Percentiles rank a stretch among this genome's conserved stretches.
Evolutionary conservation across 1,140 invertebrate species (phyloP).

Genomic region (Bombus sylvicola): DNA sequence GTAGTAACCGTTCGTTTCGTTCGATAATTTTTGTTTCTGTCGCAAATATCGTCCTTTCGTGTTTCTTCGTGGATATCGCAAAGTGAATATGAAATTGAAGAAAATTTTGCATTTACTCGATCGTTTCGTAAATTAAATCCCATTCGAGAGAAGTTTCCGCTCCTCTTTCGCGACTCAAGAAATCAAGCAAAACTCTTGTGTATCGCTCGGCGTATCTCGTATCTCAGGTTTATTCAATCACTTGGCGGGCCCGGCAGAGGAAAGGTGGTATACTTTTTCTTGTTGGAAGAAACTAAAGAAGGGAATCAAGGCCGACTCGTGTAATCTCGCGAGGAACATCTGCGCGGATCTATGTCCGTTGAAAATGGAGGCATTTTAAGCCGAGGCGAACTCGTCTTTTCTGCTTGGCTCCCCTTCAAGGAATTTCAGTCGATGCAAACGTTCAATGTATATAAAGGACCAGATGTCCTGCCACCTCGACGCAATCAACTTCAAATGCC

Average conservation of each 20-base stretch:
- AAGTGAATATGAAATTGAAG: no score
- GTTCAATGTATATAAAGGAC: conserved; percentile 63
- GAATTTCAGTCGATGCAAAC: conserved; percentile 62
- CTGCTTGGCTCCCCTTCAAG: conserved; percentile 62
- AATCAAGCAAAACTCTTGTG: no score
- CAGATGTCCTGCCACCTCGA: conserved; percentile 67
- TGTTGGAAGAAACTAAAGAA: conserved; percentile 38
- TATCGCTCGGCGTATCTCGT: not conserved
- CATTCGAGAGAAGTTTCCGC: no score
- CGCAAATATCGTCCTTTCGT: no score
- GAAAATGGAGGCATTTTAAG: conserved; percentile 64
- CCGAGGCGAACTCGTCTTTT: conserved; percentile 52
- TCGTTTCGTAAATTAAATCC: no score
- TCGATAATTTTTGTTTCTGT: no score
- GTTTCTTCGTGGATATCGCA: no score
- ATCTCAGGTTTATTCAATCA: not conserved
- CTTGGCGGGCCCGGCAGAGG: not conserved
- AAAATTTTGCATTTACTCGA: no score
- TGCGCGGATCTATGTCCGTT: conserved; percentile 53
- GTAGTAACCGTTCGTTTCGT: no score
- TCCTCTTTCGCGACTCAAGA: not conserved
- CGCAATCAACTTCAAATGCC: conserved; percentile 67
- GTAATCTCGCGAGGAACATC: conserved; percentile 61
- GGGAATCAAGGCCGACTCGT: conserved; percentile 39
- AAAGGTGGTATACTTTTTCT: not conserved